These are phyloP conservation scores for Apamea crenata DNA, from an alignment of 2,888 invertebrate species.

Conservation along the genomic window DNA sequence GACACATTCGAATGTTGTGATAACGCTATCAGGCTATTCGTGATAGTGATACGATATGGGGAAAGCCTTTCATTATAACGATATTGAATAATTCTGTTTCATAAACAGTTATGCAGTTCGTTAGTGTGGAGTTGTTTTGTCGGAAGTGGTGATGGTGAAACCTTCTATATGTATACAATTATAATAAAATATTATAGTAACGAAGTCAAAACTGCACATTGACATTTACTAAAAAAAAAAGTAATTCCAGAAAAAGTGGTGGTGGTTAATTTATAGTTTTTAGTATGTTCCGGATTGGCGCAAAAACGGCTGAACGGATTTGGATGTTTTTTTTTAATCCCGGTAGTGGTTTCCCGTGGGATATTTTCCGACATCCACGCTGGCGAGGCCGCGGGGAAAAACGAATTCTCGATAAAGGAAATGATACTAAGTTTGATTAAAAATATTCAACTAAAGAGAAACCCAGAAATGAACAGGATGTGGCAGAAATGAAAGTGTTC, in stretches of 20 bases:
- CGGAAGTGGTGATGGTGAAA: slow-evolving; percentile 3
- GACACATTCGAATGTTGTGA: slow-evolving; percentile 37
- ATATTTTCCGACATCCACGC: background rate
- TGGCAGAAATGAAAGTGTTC: background rate
- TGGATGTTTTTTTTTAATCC: background rate
- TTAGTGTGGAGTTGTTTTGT: background rate
- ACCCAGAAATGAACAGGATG: background rate
- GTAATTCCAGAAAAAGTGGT: background rate
- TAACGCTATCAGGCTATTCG: slow-evolving; percentile 41
- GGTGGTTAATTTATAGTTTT: background rate
- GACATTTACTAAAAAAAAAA: background rate
- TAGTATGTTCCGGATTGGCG: too few species aligned
- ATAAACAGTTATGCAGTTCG: slow-evolving; percentile 6
- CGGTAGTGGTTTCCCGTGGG: background rate
- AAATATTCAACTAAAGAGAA: background rate
- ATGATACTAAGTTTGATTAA: background rate
- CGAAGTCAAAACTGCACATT: background rate
- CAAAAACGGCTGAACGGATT: background rate
- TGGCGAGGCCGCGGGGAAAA: background rate
- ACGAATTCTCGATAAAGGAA: background rate
- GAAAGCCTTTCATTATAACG: slow-evolving; percentile 52
- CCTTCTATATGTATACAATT: background rate
- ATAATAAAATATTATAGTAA: background rate
- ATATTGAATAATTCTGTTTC: slow-evolving; percentile 32
- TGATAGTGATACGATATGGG: slow-evolving; percentile 53